Evolutionary conservation across 37 sponge, comb jelly and placozoan genomes (phyloP).

Genomic region (Chondrosia reniformis): DNA sequence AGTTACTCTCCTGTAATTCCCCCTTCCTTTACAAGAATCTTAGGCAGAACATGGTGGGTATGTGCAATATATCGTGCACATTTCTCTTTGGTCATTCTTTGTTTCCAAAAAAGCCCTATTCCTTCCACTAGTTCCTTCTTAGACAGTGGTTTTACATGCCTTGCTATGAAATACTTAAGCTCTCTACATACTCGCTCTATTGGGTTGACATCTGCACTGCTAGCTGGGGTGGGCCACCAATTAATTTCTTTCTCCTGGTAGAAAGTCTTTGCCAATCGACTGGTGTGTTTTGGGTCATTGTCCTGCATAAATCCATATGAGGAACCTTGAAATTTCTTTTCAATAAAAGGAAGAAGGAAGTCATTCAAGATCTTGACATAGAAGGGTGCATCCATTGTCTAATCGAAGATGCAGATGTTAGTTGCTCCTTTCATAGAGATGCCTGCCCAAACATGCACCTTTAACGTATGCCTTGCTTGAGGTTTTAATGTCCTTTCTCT

Average conservation of each 20-base stretch:
- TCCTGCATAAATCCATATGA: constrained; percentile 8
- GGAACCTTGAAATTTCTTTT: not conserved
- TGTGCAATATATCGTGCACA: no score
- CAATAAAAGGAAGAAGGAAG: constrained; percentile 3
- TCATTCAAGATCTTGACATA: constrained; percentile 7
- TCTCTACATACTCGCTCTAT: no score
- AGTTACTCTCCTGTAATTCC: no score
- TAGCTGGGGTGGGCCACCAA: no score
- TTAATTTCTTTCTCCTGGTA: constrained; percentile 1
- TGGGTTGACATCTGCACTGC: no score
- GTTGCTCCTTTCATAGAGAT: constrained; percentile 7
- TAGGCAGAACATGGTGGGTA: no score
- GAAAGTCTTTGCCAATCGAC: not conserved
- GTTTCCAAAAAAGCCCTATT: no score
- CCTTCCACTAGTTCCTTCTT: no score
- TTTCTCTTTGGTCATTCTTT: no score
- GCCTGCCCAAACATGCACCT: constrained; percentile 11
- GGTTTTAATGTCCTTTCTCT: constrained; percentile 14
- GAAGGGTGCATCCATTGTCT: constrained; percentile 4
- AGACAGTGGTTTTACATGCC: no score
- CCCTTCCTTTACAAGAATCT: no score
- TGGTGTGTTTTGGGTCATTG: constrained; percentile 1
- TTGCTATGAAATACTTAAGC: no score
- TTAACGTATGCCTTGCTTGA: not conserved
- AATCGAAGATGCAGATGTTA: constrained; percentile 1